Conservation (phyloP, 2,797 vertebrate species). For the Manis crassicaudata region DNA sequence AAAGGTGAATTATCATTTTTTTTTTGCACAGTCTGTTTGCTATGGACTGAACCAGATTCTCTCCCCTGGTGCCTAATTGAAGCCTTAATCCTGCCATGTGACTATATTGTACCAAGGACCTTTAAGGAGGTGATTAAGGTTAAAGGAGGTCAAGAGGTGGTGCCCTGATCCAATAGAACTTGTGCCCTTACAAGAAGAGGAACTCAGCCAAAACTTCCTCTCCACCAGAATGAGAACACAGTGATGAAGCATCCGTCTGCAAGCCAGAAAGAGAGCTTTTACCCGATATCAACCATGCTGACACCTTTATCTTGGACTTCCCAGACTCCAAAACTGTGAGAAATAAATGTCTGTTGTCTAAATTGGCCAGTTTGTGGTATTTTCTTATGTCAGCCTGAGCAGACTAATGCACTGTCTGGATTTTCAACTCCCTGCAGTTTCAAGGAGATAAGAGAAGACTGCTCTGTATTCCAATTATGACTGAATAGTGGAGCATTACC, state of each 20-base stretch:
- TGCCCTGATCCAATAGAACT: not conserved
- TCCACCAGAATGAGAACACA: not conserved
- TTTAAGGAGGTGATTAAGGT: not conserved
- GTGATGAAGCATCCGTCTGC: not conserved
- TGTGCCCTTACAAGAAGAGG: not conserved
- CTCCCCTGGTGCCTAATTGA: not conserved
- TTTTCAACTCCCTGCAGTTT: not conserved
- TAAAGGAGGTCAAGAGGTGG: not conserved
- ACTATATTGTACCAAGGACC: not conserved
- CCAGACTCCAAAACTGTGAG: not conserved
- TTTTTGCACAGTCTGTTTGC: not conserved
- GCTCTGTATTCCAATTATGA: not conserved
- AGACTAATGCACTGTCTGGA: not conserved
- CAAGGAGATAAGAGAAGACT: not conserved
- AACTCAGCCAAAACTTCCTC: not conserved
- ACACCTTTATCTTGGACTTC: not conserved
- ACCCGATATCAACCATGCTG: too few species aligned
- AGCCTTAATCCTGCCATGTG: not conserved
- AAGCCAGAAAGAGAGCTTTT: not conserved
- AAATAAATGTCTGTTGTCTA: not conserved
- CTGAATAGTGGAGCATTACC: not conserved
- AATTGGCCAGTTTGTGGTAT: accelerated
- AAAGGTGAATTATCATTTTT: not conserved
- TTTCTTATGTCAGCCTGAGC: not conserved
- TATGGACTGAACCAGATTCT: not conserved